phyloP scores from a whole-genome alignment of 2,888 invertebrate genomes.

The Seira ritae region DNA sequence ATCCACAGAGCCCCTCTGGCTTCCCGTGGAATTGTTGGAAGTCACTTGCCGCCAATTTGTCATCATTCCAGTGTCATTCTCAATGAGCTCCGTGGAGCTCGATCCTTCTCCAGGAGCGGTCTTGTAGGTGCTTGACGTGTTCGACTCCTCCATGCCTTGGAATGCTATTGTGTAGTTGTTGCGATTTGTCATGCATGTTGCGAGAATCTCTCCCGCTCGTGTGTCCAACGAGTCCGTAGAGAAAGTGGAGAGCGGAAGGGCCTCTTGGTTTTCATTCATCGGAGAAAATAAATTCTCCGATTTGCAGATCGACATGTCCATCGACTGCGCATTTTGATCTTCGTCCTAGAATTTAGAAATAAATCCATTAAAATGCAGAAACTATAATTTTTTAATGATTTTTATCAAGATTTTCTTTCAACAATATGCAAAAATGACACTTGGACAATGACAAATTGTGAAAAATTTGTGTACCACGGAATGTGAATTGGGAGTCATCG shows the following conservation, averaged over 20 bases:
- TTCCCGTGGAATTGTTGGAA: slow-evolving; percentile 47
- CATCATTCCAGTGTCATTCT: slow-evolving; percentile 62
- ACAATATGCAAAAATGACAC: too few species aligned
- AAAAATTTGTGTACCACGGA: slow-evolving; percentile 60
- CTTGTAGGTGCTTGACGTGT: slow-evolving; percentile 63
- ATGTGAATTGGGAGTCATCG: slow-evolving; percentile 81
- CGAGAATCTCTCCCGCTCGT: slow-evolving; percentile 88
- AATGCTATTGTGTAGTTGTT: slow-evolving; percentile 97
- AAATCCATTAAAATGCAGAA: not conserved
- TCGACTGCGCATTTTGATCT: slow-evolving; percentile 75
- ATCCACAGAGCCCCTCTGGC: slow-evolving; percentile 44
- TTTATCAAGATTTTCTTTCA: too few species aligned
- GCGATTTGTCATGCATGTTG: slow-evolving; percentile 93
- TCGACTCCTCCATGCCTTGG: slow-evolving; percentile 80
- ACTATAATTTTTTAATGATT: not conserved
- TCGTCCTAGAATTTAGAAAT: slow-evolving; percentile 50
- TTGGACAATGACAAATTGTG: slow-evolving; percentile 21
- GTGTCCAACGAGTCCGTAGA: slow-evolving; percentile 94
- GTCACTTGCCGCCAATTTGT: slow-evolving; percentile 70
- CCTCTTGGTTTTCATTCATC: slow-evolving; percentile 85
- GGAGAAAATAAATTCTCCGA: slow-evolving; percentile 94
- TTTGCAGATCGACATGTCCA: slow-evolving; percentile 93
- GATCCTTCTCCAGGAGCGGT: slow-evolving; percentile 58
- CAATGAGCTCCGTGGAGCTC: slow-evolving; percentile 55
- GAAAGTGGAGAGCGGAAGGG: slow-evolving; percentile 81